These are phyloP conservation scores for Stenchaetothrips biformis DNA, from an alignment of 2,888 invertebrate genomes.

Conservation along the genomic window DNA sequence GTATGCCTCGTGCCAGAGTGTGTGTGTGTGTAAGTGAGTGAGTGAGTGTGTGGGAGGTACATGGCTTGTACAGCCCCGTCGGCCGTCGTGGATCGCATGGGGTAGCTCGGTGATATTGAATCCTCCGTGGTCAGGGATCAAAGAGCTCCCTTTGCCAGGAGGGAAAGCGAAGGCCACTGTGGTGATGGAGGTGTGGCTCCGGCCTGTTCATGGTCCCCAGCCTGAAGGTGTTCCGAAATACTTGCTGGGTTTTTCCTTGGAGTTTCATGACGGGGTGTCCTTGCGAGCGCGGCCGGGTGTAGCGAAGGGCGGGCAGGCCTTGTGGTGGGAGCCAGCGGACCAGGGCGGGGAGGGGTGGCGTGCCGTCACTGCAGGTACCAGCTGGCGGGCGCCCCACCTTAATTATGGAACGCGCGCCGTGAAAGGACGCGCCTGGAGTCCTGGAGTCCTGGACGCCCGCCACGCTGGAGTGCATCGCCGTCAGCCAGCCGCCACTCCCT, in stretches of 20 bases:
- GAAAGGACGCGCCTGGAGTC: not conserved
- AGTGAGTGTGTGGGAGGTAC: not conserved
- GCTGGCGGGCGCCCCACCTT: slow-evolving; percentile 9
- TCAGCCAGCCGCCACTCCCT: too few species aligned
- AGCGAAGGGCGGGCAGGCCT: not conserved
- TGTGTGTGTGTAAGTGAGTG: too few species aligned
- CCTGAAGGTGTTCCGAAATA: too few species aligned
- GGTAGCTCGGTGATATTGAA: not conserved
- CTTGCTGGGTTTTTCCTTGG: too few species aligned
- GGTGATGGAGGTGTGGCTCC: not conserved
- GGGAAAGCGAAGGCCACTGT: not conserved
- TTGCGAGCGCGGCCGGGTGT: too few species aligned
- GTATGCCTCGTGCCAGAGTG: too few species aligned
- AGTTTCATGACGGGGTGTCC: too few species aligned
- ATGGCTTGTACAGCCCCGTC: not conserved
- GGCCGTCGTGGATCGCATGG: not conserved
- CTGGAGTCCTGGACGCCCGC: too few species aligned
- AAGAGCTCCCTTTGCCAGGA: not conserved
- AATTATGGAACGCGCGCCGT: not conserved
- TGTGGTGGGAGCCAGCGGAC: not conserved
- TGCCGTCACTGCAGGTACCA: not conserved
- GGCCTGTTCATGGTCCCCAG: too few species aligned
- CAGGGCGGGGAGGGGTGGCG: too few species aligned
- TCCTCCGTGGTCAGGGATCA: slow-evolving; percentile 11
- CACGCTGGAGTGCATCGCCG: too few species aligned